Evolutionary conservation across 2,888 invertebrate genomes (phyloP).

Genomic region (Drosophila emarginata): DNA sequence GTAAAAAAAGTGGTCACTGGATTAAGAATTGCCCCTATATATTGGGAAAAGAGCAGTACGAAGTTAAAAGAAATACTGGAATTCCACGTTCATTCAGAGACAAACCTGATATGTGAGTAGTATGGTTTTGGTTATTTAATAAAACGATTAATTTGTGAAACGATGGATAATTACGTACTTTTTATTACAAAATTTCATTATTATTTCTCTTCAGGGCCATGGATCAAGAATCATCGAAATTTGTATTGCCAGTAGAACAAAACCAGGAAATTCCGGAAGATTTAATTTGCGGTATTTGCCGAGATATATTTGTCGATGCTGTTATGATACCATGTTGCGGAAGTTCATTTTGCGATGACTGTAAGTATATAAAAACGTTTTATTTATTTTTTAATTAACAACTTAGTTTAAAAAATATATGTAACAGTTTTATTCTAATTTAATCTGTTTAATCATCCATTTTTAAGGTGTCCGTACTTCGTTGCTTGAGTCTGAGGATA

Average conservation of each 20-base stretch:
- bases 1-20: conserved; percentile 98
- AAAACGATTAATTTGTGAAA: too few species aligned
- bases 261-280: conserved; percentile 94
- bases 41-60: conserved; percentile 85
- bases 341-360: conserved; percentile 99
- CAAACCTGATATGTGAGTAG: conserved; percentile 85
- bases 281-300: conserved; percentile 94
- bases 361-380: conserved; percentile 84
- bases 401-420: background rate
- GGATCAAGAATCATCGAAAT: conserved; percentile 59
- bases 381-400: too few species aligned
- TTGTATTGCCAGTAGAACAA: conserved; percentile 61
- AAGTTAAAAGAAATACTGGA: conserved; percentile 97
- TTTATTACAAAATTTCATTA: background rate
- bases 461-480: conserved; percentile 91
- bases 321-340: conserved; percentile 99
- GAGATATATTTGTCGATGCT: conserved; percentile 95
- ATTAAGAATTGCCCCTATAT: conserved; percentile 95
- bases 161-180: too few species aligned
- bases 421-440: background rate
- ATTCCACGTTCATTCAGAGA: conserved; percentile 98
- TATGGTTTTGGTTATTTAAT: background rate
- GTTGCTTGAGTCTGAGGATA: conserved; percentile 95
- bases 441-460: background rate
- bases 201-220: conserved; percentile 39